These are phyloP conservation scores for Drosophila mettleri DNA, from an alignment of 2,888 invertebrate genomes.

Conservation along the genomic window DNA sequence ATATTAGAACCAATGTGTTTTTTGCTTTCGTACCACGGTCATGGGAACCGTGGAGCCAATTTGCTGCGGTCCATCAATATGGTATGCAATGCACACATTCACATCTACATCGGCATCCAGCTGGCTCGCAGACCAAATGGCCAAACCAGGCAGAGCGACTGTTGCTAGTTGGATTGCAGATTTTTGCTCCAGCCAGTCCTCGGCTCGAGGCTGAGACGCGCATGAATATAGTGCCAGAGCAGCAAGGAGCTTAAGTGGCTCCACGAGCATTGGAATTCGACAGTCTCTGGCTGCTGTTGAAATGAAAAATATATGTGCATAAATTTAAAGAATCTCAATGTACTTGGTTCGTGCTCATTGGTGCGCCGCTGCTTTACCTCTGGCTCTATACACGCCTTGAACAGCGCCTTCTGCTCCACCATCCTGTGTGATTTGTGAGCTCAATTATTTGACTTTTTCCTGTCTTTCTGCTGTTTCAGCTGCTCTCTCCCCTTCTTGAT, in stretches of 20 bases:
- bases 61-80: conserved; percentile 82
- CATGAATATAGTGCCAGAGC: conserved; percentile 22
- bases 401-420: conserved; percentile 43
- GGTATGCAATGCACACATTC: conserved; percentile 62
- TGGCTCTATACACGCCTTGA: conserved; percentile 29
- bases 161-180: conserved; percentile 40
- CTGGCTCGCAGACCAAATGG: conserved; percentile 55
- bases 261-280: conserved; percentile 53
- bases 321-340: conserved; percentile 81
- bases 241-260: conserved; percentile 74
- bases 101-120: conserved; percentile 25
- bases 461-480: conserved; percentile 39
- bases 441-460: conserved; percentile 76
- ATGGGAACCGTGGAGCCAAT: conserved; percentile 69
- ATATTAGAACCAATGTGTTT: not conserved
- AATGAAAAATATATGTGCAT: conserved; percentile 74
- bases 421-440: conserved; percentile 77
- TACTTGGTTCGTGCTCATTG: conserved; percentile 74
- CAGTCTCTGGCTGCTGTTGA: conserved; percentile 45
- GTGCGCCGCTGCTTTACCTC: conserved; percentile 47
- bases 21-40: conserved; percentile 48
- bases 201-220: conserved; percentile 7
- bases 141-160: conserved; percentile 33
- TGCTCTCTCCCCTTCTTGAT: not conserved
- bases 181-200: conserved; percentile 31